A percentile compares a stretch with the other conserved stretches of the same genome.
phyloP scores from a whole-genome alignment of 2,113 vertebrate species.

The Microcebus ravelobensis region DNA sequence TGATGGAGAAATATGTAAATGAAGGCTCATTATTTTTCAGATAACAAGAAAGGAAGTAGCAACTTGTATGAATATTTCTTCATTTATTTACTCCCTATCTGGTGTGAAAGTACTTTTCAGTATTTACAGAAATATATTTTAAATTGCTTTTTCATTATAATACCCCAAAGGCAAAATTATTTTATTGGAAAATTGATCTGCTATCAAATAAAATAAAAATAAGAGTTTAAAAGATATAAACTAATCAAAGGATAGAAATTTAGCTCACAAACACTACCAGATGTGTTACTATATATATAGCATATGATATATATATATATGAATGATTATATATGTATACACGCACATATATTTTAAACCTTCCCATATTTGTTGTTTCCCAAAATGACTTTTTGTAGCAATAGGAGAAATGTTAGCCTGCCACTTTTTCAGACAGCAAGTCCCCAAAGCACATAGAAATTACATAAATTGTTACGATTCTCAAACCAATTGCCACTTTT shows the following conservation, averaged over 20 bases:
- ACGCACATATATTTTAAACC: not conserved
- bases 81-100: constrained; percentile 35
- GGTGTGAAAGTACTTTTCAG: constrained; percentile 22
- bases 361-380: constrained; percentile 35
- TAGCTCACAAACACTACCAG: not conserved
- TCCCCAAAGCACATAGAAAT: not conserved
- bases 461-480: constrained; percentile 52
- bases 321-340: not conserved
- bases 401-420: not conserved
- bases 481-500: constrained; percentile 53
- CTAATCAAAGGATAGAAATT: constrained; percentile 34
- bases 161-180: constrained; percentile 59
- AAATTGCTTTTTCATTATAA: constrained; percentile 64
- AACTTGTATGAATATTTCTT: constrained; percentile 35
- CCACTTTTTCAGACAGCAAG: constrained; percentile 49
- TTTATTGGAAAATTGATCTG: constrained; percentile 72
- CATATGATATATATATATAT: fast-evolving
- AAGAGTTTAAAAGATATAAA: constrained; percentile 50
- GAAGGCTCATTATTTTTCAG: constrained; percentile 41
- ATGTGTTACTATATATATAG: not conserved
- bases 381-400: constrained; percentile 54
- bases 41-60: constrained; percentile 34
- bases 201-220: constrained; percentile 64
- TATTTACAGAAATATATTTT: constrained; percentile 65
- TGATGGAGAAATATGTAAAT: constrained; percentile 46